Conservation (phyloP, 2,888 invertebrate species). For the Salticus scenicus region DNA sequence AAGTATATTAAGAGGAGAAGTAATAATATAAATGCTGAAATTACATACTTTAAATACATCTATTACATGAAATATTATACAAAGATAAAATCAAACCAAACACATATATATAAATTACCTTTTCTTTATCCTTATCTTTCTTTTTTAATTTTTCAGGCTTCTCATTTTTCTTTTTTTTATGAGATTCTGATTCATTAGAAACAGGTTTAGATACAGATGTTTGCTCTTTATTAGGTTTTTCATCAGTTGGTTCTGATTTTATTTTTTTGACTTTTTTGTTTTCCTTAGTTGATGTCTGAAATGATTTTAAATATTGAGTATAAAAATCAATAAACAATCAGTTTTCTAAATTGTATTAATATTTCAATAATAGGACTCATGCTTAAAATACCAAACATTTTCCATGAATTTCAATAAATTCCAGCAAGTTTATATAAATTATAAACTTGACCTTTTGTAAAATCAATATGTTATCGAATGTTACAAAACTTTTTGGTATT, state of each 20-base stretch:
- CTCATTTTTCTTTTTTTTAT: constrained; percentile 45
- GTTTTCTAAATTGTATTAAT: too few species aligned
- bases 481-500: too few species aligned
- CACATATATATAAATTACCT: neutral
- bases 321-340: too few species aligned
- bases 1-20: too few species aligned
- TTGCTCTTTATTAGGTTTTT: constrained; percentile 39
- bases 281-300: constrained; percentile 40
- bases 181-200: constrained; percentile 22
- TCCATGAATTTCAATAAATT: too few species aligned
- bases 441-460: too few species aligned
- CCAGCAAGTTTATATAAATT: too few species aligned
- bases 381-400: too few species aligned
- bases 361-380: too few species aligned
- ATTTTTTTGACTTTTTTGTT: constrained; percentile 79
- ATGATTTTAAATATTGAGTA: too few species aligned
- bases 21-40: too few species aligned
- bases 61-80: neutral
- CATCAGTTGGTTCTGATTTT: constrained; percentile 78
- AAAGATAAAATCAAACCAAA: neutral
- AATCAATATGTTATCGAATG: too few species aligned
- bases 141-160: constrained; percentile 49
- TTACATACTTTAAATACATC: neutral
- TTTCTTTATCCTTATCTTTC: constrained; percentile 44
- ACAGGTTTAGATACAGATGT: constrained; percentile 3